A percentile compares a stretch with the other conserved stretches of the same genome.
phyloP scores from a whole-genome alignment of 2,113 vertebrate species.

The Perccottus glenii region DNA sequence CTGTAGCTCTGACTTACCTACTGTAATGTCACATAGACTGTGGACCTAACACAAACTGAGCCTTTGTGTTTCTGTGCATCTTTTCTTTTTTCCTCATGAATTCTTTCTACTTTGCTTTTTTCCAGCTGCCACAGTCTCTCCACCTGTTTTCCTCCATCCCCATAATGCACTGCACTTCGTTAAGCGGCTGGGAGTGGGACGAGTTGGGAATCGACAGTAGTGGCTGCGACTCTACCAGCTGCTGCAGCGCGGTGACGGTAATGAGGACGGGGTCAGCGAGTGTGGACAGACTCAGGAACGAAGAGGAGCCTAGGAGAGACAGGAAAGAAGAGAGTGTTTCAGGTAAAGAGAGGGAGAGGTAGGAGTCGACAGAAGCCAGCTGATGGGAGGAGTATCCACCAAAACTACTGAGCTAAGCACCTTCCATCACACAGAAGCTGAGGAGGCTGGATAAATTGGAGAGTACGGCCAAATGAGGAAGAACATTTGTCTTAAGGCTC shows the following conservation, averaged over 20 bases:
- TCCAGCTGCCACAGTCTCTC: conserved; percentile 22
- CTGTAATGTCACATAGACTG: too few species aligned
- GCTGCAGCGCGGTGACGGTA: conserved; percentile 71
- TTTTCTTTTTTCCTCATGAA: conserved; percentile 4
- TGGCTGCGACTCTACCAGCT: conserved; percentile 64
- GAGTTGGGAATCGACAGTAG: conserved; percentile 65
- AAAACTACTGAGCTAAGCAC: conserved; percentile 58
- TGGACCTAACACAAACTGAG: neutral
- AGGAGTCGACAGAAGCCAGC: conserved; percentile 44
- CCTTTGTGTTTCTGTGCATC: conserved; percentile 18
- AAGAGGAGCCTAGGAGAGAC: conserved; percentile 38
- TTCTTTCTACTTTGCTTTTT: conserved; percentile 15
- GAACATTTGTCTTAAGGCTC: neutral
- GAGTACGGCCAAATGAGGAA: neutral
- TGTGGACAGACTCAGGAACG: conserved; percentile 54
- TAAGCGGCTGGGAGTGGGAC: conserved; percentile 52
- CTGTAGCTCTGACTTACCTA: too few species aligned
- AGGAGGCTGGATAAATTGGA: neutral
- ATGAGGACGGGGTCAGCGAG: conserved; percentile 73
- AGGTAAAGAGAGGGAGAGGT: conserved; percentile 10
- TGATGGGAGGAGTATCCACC: conserved; percentile 41
- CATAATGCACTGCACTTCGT: conserved; percentile 24
- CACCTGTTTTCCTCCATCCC: conserved; percentile 27
- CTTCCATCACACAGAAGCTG: conserved; percentile 31
- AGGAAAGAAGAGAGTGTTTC: conserved; percentile 10